These are phyloP conservation scores for Cataglyphis rosenhaueri DNA, from an alignment of 2,888 invertebrate species.

Conservation along the genomic window DNA sequence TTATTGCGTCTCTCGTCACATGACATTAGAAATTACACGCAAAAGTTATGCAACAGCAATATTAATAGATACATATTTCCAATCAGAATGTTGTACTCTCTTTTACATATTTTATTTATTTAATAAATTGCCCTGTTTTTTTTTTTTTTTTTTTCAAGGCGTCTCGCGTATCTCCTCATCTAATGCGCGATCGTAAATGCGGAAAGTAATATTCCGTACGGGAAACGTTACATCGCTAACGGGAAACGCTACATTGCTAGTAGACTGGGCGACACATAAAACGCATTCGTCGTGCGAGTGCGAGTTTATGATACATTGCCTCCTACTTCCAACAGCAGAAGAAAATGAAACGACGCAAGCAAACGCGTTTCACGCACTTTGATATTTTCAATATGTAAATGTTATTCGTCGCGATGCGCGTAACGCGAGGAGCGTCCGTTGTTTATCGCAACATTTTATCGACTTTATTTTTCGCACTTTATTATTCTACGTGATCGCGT, in stretches of 20 bases:
- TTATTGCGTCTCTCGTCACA: conserved; percentile 3
- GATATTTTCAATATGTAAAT: conserved; percentile 22
- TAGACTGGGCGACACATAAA: conserved; percentile 38
- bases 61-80: neutral
- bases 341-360: conserved; percentile 7
- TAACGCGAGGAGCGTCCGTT: neutral
- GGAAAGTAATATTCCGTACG: conserved; percentile 39
- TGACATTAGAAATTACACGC: neutral
- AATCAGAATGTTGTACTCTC: neutral
- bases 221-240: conserved; percentile 45
- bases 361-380: conserved; percentile 15
- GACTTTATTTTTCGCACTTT: neutral
- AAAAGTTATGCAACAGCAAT: neutral
- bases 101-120: neutral
- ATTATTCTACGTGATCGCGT: neutral
- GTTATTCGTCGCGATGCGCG: neutral
- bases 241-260: conserved; percentile 39
- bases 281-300: conserved; percentile 15
- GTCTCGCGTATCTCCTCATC: neutral
- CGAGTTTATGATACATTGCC: conserved; percentile 28
- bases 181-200: conserved; percentile 30
- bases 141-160: neutral
- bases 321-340: neutral
- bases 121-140: neutral
- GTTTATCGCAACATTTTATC: neutral